These are phyloP conservation scores for Idris sp. DNA, from an alignment of 1,140 invertebrate species.

Conservation along the genomic window DNA sequence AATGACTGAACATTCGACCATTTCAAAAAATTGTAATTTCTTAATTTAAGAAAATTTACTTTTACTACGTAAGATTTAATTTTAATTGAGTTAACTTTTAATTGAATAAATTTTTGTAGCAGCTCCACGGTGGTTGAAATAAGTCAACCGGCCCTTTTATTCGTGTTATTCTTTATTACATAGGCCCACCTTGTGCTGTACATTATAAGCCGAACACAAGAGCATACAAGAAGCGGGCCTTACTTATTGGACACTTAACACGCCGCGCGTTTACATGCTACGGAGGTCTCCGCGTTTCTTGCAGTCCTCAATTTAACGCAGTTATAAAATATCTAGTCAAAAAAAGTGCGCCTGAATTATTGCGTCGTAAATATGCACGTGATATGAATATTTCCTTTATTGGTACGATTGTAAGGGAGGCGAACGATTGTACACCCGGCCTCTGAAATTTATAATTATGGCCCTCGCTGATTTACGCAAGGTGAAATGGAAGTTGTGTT, in stretches of 20 bases:
- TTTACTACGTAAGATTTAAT: too few species aligned
- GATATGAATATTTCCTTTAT: conserved; percentile 57
- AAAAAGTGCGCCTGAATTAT: conserved; percentile 37
- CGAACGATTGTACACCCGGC: conserved; percentile 41
- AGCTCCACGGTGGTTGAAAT: conserved; percentile 73
- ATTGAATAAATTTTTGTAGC: too few species aligned
- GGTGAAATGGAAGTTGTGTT: conserved; percentile 33
- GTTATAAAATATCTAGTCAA: conserved; percentile 56
- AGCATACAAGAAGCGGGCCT: conserved; percentile 70
- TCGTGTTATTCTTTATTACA: conserved; percentile 74
- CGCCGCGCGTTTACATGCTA: conserved; percentile 66
- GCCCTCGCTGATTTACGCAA: conserved; percentile 22
- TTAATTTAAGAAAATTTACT: too few species aligned
- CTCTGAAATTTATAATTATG: conserved; percentile 52
- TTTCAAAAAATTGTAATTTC: too few species aligned
- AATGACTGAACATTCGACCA: too few species aligned
- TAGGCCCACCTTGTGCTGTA: conserved; percentile 34
- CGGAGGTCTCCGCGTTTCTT: conserved; percentile 3
- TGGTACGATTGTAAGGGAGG: conserved; percentile 37
- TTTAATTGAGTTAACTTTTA: too few species aligned
- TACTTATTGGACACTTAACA: conserved; percentile 78
- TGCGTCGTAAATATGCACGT: conserved; percentile 46
- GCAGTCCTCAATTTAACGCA: conserved; percentile 30
- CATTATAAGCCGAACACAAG: conserved; percentile 63
- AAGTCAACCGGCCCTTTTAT: conserved; percentile 74